Base-by-base conservation (phyloP, 2,888 invertebrate genomes). In the Phyto melanocephala region DNA sequence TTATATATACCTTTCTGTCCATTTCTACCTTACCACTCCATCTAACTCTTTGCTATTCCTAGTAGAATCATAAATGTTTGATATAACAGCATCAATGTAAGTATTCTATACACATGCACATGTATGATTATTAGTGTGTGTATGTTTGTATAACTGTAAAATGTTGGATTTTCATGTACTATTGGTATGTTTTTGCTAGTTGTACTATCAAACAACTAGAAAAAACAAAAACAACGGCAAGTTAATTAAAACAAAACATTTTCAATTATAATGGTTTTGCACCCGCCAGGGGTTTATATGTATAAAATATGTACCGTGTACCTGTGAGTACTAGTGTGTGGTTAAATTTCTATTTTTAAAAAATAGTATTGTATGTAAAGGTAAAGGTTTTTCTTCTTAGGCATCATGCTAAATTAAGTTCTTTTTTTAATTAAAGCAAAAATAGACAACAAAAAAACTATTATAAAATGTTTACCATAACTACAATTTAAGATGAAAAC, bases 201-300 rank as follows among this genome's bases (percentile, higher is more conserved):
- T 58, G 50, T 22, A 56, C 15, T 50, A 37, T 42, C 28, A 72
- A 62, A 72, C 50, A 67, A 58, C 63, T 58, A 75, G 37, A 75
- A 45, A 20, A 60, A n/a, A 33, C 47, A 54, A 47, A 20, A 47
- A 68, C 50, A 80, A 60, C 70, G 15, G 65, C 70, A 78, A 82
- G 81, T 82, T 82, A 82, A 79, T 79, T 82, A 82, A 79, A 82
- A 82, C 75, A 79, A 82, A 82, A 82, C 78, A 82, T 79, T 79
- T 82, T 75, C 81, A 82, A 82, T 79, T 82, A 83, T 58, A 77
- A 62, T 68, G 35, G 22, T 83, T 80, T 33, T 68, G 54, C 37
- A 68, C 42, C 76, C 68, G 45, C 62, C 33, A 74, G 68, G 62
- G 37, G 58, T 76, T 50, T 40, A 45, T 68, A 58, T 70, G 40